These are phyloP conservation scores for Actinia tenebrosa DNA, from an alignment of 64 coral and sea anemone genomes.

Conservation along the genomic window DNA sequence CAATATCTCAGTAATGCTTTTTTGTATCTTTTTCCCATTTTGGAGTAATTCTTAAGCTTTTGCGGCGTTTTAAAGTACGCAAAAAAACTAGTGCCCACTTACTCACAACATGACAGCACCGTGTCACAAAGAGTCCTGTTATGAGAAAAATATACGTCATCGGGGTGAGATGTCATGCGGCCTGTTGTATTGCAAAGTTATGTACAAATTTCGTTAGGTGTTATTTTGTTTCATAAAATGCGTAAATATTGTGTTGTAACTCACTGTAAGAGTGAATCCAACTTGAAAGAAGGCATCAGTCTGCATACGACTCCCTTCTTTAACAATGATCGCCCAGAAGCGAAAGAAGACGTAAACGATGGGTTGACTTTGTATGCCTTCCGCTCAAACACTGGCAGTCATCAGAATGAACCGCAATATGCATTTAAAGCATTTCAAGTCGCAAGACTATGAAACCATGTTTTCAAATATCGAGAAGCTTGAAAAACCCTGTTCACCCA, in stretches of 20 bases:
- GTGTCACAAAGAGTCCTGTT: no score
- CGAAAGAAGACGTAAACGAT: slow-evolving; percentile 32
- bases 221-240: not conserved
- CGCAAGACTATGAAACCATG: not conserved
- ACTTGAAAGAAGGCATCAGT: not conserved
- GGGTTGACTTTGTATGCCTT: slow-evolving; percentile 27
- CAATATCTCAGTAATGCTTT: no score
- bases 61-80: no score
- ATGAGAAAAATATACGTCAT: no score
- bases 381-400: not conserved
- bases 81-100: no score
- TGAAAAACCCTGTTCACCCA: not conserved
- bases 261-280: not conserved
- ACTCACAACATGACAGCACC: no score
- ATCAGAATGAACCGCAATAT: slow-evolving; percentile 4
- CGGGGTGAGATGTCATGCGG: not conserved
- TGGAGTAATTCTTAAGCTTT: no score
- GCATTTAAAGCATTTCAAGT: slow-evolving; percentile 24
- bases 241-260: not conserved
- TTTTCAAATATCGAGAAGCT: not conserved
- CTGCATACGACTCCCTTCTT: slow-evolving; percentile 22
- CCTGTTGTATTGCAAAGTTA: not conserved
- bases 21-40: no score
- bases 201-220: not conserved
- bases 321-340: slow-evolving; percentile 29